Evolutionary conservation across 1,140 invertebrate genomes (phyloP), one percentile per base, ranked within the genome.

Genomic region (Zophobas atratus): DNA sequence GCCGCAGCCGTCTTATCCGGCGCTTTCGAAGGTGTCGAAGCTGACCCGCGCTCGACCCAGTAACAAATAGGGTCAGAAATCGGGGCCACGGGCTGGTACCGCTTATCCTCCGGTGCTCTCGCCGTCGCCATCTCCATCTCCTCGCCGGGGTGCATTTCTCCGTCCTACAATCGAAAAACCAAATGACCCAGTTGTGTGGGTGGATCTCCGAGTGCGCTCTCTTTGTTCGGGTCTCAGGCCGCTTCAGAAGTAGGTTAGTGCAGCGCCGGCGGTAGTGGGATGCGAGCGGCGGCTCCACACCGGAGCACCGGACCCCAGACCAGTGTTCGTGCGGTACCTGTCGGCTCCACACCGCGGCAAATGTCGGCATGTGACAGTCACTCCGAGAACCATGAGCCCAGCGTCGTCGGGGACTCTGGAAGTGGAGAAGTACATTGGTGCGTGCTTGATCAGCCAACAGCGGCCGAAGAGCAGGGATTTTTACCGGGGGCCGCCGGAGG

Each of bases 341-440:
- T 81, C 35, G 57, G 55, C 51, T 75, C 38, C 39, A 67, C 8
- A 67, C 33, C 73, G 73, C 5, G 43, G 43, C 43, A 46, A 46
- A 46, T 8, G 43, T 20, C 53, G 49, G 70, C 32, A 72, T 55
- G 70, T 36, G 48, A 55, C 70, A 51, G 43, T 48, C 48, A 51
- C 63, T 35, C 46, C 46, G 63, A 43, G 20, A 75, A 75, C 76
- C 76, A 92, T 91, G 91, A 91, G 91, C 88, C 90, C 90, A 56
- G 89, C 90, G 81, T 90, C 90, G 41, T 88, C 90, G 84, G 85
- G 86, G 57, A 84, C 86, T 72, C 81, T 92, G 70, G 89, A 91
- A 86, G 89, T 92, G 81, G 91, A 93, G 87, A 88, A 90, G 81
- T 92, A 92, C 85, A 90, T 92, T 77, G 92, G 91, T 75, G 91